phyloP scores from a whole-genome alignment of 2,113 vertebrate genomes.

The Phylloscopus trochilus region DNA sequence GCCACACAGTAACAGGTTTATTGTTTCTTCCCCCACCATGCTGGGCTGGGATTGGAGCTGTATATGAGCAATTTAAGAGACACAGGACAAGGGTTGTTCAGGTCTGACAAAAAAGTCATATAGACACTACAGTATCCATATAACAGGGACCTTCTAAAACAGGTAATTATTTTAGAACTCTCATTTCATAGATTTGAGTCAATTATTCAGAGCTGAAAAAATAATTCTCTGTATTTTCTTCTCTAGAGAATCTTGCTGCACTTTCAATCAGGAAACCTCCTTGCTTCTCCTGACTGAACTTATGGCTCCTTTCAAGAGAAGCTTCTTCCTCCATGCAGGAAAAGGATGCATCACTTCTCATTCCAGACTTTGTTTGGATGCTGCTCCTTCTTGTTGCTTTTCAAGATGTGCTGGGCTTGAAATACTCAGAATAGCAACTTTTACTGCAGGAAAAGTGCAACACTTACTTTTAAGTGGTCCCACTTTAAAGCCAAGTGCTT shows the following conservation, averaged over 20 bases:
- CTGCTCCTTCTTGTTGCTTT: background rate
- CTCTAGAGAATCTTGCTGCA: background rate
- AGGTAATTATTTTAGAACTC: background rate
- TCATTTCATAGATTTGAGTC: background rate
- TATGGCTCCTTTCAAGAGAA: background rate
- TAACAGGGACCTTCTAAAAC: background rate
- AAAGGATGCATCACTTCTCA: background rate
- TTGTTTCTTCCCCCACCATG: fast-evolving
- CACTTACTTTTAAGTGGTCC: background rate
- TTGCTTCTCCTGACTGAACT: background rate
- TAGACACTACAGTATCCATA: background rate
- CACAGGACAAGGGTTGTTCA: background rate
- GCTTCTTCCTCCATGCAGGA: background rate
- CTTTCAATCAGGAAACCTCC: background rate
- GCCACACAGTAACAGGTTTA: background rate
- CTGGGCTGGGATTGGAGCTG: background rate
- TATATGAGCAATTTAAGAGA: background rate
- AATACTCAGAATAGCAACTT: background rate
- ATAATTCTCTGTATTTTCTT: background rate
- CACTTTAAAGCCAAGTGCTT: background rate
- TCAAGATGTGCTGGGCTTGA: background rate
- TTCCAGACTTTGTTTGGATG: background rate
- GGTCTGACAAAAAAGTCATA: background rate
- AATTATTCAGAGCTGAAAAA: background rate
- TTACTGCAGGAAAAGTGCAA: background rate